phyloP scores from a whole-genome alignment of 2,113 vertebrate genomes.

The Acinonyx jubatus region DNA sequence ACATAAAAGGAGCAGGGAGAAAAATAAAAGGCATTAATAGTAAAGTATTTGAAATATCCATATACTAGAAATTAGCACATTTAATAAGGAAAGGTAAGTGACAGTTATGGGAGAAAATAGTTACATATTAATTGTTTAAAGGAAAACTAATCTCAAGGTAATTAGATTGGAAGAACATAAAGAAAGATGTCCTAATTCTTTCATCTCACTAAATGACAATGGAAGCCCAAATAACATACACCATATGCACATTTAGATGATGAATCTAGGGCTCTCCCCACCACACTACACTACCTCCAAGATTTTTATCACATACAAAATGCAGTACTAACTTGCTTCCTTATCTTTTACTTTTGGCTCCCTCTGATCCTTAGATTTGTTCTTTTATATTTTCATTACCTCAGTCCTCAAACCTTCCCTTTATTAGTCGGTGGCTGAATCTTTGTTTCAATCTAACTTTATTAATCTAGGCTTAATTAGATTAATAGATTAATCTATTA shows the following conservation, averaged over 20 bases:
- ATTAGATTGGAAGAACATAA: background rate
- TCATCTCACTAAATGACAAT: background rate
- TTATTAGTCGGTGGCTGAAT: background rate
- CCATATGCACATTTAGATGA: background rate
- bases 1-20: background rate
- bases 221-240: background rate
- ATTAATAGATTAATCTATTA: background rate
- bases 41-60: background rate
- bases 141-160: background rate
- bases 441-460: background rate
- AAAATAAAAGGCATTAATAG: background rate
- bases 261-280: background rate
- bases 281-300: background rate
- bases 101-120: background rate
- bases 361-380: background rate
- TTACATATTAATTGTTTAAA: background rate
- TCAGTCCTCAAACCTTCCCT: background rate
- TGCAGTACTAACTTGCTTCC: background rate
- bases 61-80: background rate
- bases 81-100: background rate
- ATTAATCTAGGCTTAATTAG: background rate
- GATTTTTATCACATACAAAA: conserved; percentile 2
- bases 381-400: background rate
- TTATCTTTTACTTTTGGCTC: background rate
- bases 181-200: background rate